These are phyloP conservation scores for Percopsis omiscomaycus DNA, from an alignment of 2,797 vertebrate genomes.

Conservation along the genomic window DNA sequence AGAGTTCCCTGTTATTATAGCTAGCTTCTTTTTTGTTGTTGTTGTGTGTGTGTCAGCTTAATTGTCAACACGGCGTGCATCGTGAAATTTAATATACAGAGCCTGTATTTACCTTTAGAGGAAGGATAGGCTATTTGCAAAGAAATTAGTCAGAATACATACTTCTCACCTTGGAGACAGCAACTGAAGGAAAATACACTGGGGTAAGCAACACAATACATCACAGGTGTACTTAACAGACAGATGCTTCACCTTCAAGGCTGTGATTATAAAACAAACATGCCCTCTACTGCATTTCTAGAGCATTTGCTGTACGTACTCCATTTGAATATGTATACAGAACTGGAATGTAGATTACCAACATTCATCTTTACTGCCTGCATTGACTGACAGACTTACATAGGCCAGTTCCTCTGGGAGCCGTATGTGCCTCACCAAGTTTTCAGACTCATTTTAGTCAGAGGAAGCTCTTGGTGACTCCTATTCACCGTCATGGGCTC, in stretches of 20 bases:
- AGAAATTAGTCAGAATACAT: slow-evolving; percentile 59
- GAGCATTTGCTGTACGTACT: background rate
- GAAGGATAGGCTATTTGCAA: slow-evolving; percentile 62
- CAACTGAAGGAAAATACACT: slow-evolving; percentile 35
- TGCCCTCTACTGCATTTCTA: slow-evolving; percentile 20
- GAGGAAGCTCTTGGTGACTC: slow-evolving; percentile 51
- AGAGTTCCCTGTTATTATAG: slow-evolving; percentile 45
- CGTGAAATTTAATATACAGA: slow-evolving; percentile 57
- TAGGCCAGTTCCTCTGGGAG: background rate
- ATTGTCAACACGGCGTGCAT: slow-evolving; percentile 49
- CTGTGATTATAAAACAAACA: slow-evolving; percentile 35
- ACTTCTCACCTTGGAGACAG: slow-evolving; percentile 55
- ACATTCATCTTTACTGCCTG: slow-evolving; percentile 10
- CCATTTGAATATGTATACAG: slow-evolving; percentile 17
- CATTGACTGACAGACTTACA: background rate
- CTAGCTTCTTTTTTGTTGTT: slow-evolving; percentile 22
- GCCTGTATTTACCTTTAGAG: slow-evolving; percentile 46
- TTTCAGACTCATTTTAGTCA: slow-evolving; percentile 20
- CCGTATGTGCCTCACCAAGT: no score
- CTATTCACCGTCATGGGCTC: slow-evolving; percentile 58
- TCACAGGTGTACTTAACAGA: slow-evolving; percentile 22
- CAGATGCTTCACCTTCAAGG: slow-evolving; percentile 36
- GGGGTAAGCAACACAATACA: slow-evolving; percentile 24
- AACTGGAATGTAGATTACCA: background rate
- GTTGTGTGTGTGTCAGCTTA: slow-evolving; percentile 58